Evolutionary conservation across 2,113 vertebrate genomes (phyloP).

Genomic region (Sterna hirundo): DNA sequence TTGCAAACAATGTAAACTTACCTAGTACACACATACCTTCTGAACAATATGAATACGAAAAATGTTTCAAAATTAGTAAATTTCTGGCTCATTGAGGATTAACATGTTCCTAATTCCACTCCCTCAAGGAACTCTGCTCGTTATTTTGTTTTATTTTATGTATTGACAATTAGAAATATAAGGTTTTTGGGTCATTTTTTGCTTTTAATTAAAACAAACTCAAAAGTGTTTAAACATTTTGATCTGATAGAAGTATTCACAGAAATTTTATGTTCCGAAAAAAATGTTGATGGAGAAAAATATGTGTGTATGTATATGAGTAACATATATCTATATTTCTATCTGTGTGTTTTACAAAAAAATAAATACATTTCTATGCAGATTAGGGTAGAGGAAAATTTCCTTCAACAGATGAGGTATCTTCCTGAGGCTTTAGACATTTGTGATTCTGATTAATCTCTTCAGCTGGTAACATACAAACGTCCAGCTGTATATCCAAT

Average conservation of each 20-base stretch:
- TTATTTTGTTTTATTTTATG: background rate
- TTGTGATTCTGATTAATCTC: background rate
- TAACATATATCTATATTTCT: background rate
- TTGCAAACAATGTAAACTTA: background rate
- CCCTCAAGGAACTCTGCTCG: background rate
- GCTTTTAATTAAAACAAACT: background rate
- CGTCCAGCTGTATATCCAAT: too few species aligned
- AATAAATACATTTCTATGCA: background rate
- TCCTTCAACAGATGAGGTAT: background rate
- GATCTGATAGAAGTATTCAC: background rate
- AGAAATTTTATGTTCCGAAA: background rate
- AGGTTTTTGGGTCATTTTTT: background rate
- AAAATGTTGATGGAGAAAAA: too few species aligned
- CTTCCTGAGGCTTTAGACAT: background rate
- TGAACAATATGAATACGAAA: background rate
- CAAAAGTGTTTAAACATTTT: background rate
- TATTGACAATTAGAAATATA: background rate
- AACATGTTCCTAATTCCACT: background rate
- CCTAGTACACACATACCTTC: background rate
- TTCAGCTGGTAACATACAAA: background rate
- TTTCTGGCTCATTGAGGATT: background rate
- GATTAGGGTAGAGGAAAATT: background rate
- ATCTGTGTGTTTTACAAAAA: background rate
- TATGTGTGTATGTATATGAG: background rate
- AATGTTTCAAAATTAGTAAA: background rate